A percentile compares a stretch with the other conserved stretches of the same genome.
These are phyloP conservation scores for Rotaria socialis DNA, from an alignment of 2,888 invertebrate genomes.

Conservation along the genomic window DNA sequence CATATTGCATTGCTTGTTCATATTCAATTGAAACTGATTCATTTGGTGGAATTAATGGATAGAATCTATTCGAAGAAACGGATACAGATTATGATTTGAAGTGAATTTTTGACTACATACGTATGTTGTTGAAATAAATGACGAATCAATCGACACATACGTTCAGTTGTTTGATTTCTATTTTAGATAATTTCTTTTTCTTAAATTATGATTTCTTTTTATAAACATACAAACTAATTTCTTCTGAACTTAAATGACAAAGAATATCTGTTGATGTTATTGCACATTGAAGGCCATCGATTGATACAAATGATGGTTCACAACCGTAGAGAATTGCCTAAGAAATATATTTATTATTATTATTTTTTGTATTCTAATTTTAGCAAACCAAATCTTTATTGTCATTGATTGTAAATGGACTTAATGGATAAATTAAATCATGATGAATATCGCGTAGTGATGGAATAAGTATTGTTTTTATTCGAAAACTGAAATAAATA, in stretches of 20 bases:
- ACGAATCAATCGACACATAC: conserved; percentile 38
- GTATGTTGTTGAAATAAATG: conserved; percentile 44
- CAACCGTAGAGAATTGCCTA: conserved; percentile 39
- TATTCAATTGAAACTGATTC: conserved; percentile 43
- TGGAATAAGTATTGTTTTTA: conserved; percentile 42
- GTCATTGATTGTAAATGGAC: conserved; percentile 37
- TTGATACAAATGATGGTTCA: conserved; percentile 42
- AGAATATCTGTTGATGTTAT: conserved; percentile 44
- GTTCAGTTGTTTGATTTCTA: conserved; percentile 41
- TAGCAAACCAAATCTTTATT: not conserved
- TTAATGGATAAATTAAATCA: conserved; percentile 41
- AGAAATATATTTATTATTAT: not conserved
- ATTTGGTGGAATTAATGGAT: conserved; percentile 45
- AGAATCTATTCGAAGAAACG: conserved; percentile 16
- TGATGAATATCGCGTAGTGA: conserved; percentile 40
- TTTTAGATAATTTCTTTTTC: not conserved
- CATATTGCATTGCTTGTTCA: conserved; percentile 40
- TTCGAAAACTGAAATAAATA: conserved; percentile 13
- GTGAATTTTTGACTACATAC: not conserved
- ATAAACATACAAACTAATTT: conserved; percentile 41
- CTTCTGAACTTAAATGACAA: conserved; percentile 43
- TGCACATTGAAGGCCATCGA: conserved; percentile 44
- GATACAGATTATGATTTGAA: not conserved
- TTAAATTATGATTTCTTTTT: too few species aligned
- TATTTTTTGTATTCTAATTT: not conserved